Evolutionary conservation across 1,140 invertebrate species (phyloP), one percentile per base, ranked within the genome.

Genomic region (Spodoptera frugiperda): DNA sequence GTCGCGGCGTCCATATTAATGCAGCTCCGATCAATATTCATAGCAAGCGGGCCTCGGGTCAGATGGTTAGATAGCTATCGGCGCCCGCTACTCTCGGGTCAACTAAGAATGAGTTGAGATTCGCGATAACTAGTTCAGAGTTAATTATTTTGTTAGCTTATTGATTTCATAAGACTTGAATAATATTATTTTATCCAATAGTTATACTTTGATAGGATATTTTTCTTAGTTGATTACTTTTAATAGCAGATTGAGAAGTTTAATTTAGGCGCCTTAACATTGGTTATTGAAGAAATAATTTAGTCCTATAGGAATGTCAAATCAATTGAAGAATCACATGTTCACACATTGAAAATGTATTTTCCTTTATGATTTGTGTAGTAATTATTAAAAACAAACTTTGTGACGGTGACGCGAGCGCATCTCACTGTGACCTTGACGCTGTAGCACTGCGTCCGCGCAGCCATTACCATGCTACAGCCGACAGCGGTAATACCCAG

Each of bases 21-120:
- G 81, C 81, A 78, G 57, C 74, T 48, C 63, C 77, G 84, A 90
- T 90, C 87, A 87, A 89, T 91, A 89, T 89, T 87, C 87, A 87
- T 86, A 85, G 79, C 73, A 21, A 74, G 75, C 70, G 59, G 74
- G 67, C 33, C 59, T 54, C 77, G 79, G 83, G 82, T 88, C 84
- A 84, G 79, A 84, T 82, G 78, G 79, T 70, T 63, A 85, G 77
- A 86, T 84, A 80, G 80, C 76, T 74, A 74, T 78, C 78, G 84
- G 80, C 83, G 84, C 78, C 77, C 78, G 79, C 82, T 77, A 76
- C 63, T 72, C 76, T 48, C 77, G 76, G 87, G 84, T 88, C 85
- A 85, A 63, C n/a, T 59, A 79, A 49, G 78, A 82, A 88, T 89
- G 82, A 83, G 82, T 77, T 63, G 78, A 88, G 84, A 90, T 88